Conservation (phyloP, 2,113 vertebrate species). For the Bungarus multicinctus region DNA sequence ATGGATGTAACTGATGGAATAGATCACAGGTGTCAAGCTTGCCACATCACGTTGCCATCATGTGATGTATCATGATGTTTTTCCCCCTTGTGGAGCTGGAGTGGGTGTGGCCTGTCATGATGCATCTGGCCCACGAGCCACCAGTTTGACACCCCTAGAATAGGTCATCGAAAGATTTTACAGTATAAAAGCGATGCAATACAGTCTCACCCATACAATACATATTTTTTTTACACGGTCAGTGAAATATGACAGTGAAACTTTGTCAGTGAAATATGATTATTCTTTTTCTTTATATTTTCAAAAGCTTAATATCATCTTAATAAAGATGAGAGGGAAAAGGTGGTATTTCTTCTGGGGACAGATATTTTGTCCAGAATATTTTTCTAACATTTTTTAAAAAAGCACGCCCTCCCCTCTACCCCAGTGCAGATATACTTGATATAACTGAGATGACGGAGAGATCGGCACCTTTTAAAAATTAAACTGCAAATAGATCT, state of each 20-base stretch:
- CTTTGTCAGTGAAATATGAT: background rate
- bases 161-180: background rate
- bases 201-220: background rate
- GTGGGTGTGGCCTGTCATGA: no score
- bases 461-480: background rate
- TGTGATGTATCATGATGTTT: no score
- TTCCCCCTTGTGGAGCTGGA: no score
- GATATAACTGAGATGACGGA: background rate
- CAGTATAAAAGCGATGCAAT: background rate
- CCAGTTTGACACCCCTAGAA: no score
- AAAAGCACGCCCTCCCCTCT: accelerated
- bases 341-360: background rate
- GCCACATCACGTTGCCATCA: no score
- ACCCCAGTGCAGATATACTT: background rate
- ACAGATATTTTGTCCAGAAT: background rate
- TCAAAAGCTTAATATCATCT: background rate
- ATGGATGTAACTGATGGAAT: background rate
- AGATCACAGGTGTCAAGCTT: background rate
- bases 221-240: background rate
- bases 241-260: background rate
- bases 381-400: background rate
- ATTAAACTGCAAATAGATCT: background rate
- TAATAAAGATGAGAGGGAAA: background rate
- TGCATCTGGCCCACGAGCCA: accelerated
- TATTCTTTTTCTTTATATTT: background rate